Evolutionary conservation across 2,888 invertebrate genomes (phyloP), one percentile per base, ranked within the genome.

Genomic region (Ophion costatus): DNA sequence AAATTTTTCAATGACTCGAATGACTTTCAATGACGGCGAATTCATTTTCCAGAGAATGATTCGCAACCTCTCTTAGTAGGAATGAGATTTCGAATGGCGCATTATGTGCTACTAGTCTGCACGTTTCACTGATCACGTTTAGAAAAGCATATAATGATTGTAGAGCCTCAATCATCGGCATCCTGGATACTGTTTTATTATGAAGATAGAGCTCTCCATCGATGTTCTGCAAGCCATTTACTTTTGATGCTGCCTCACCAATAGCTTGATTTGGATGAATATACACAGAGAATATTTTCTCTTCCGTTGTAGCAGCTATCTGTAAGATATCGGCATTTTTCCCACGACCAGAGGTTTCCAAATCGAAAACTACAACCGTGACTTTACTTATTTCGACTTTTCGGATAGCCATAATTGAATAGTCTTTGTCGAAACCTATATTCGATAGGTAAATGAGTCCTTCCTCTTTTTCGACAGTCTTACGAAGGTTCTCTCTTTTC

Each of bases 401-500:
- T 59, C 11, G 59, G 11, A 6, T 73, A 59, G 59, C 38, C 38
- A 73, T 73, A 38, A 38, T 73, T 59, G 71, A 59, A 59, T 73
- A 73, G 20, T 22, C 56, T 75, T 38, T 76, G 42, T 76, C 82
- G 51, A 82, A 82, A 33, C 51, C 75, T 56, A 81, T 75, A 67
- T 76, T 76, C n/a, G 45, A 57, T 42, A 76, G 22, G 67, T 81
- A 76, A 42, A 69, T 81, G 33, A 59, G 56, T 33, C 69, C 61
- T 76, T 81, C 81, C 20, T 57, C 42, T 33, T 73, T 81, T 59
- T 75, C 69, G 17, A 69, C 22, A 75, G 24, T 67, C n/a, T 67
- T 75, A 63, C 61, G 74, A 76, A 75, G 24, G 22, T 81, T 74
- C 42, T 76, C 81, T 69, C 69, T 81, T 64, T 81, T 57, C 24